phyloP scores from a whole-genome alignment of 2,797 vertebrate species.

The Pseudochaenichthys georgianus region DNA sequence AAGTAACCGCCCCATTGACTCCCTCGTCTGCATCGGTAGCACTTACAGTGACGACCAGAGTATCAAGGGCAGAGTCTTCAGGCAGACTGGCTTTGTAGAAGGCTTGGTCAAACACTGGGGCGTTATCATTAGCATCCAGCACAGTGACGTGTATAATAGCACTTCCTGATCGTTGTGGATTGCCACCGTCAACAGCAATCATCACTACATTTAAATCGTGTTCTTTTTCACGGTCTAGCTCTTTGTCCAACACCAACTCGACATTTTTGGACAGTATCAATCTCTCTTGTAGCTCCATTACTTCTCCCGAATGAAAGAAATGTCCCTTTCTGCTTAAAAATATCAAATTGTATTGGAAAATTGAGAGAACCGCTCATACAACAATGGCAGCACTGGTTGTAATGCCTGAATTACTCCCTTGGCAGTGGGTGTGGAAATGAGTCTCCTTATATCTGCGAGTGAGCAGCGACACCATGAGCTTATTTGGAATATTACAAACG shows the following conservation, averaged over 20 bases:
- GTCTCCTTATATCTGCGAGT: too few species aligned
- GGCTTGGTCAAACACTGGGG: conserved; percentile 72
- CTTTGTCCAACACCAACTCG: conserved; percentile 46
- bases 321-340: too few species aligned
- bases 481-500: too few species aligned
- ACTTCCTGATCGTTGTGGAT: conserved; percentile 76
- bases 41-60: conserved; percentile 59
- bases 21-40: conserved; percentile 76
- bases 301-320: too few species aligned
- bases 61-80: conserved; percentile 60
- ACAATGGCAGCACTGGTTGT: too few species aligned
- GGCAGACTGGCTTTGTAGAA: conserved; percentile 63
- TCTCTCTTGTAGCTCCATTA: too few species aligned
- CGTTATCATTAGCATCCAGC: conserved; percentile 80
- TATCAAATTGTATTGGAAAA: too few species aligned
- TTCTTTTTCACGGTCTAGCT: conserved; percentile 20
- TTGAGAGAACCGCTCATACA: too few species aligned
- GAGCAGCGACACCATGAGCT: too few species aligned
- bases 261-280: conserved; percentile 39
- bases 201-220: conserved; percentile 56
- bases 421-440: too few species aligned
- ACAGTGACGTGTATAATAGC: conserved; percentile 70
- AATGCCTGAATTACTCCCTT: too few species aligned
- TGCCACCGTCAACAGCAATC: conserved; percentile 47
- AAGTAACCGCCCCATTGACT: conserved; percentile 66